Evolutionary conservation across 2,888 invertebrate genomes (phyloP), one percentile per base, ranked within the genome.

Genomic region (Alloplasta piceator): DNA sequence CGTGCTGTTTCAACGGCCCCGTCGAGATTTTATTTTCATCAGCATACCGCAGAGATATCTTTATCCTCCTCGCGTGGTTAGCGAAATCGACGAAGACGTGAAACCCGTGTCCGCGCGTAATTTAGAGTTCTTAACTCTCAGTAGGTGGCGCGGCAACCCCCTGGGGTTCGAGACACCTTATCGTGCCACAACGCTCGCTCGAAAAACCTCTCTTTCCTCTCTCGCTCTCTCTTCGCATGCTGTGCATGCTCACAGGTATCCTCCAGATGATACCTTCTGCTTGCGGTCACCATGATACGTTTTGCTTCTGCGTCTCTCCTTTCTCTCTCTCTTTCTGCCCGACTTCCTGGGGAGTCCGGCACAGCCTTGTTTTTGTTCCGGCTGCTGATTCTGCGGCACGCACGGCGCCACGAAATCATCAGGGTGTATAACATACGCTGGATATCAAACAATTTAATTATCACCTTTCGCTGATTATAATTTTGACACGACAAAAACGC

Each of bases 61-160:
- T 66, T 48, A 58, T 56, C 41, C 52, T 26, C 58, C 56, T 73
- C 39, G 70, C 77, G 86, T 86, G 86, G 86, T 86, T 82, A 82
- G 84, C 86, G 85, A 89, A 90, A 90, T 86, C 90, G 86, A 91
- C 90, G 87, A 90, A 91, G 91, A 91, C 90, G 86, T 89, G 89
- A 79, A 89, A 89, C 87, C 88, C 89, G 87, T 90, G 91, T 90
- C 90, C 87, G 85, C 88, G 91, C 89, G 90, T 92, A 92, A 92
- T 92, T 92, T 92, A 91, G 88, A 90, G 91, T 90, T 89, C 89
- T 90, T 89, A 88, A 87, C 87, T 89, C 92, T 72, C 92, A 90
- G 92, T 91, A 89, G 92, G 92, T 88, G 91, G 91, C 86, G 88
- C 87, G 77, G 1, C 85, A 88, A 88, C 91, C 91, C 89, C 92